Evolutionary conservation across 2,113 vertebrate genomes (phyloP).

Genomic region (Sphaerodactylus townsendi): DNA sequence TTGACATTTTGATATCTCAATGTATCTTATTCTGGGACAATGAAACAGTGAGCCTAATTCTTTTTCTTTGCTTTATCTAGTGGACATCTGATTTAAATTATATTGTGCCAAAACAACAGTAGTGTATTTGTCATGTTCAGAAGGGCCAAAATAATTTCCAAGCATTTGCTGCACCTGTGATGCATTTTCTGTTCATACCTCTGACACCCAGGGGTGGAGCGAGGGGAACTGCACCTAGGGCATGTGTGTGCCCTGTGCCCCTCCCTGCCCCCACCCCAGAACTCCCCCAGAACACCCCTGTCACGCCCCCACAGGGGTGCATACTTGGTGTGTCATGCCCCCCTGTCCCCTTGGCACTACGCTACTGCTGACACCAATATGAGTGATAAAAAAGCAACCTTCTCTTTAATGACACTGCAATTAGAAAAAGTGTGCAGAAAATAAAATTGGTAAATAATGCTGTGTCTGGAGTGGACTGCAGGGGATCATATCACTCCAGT

Average conservation of each 20-base stretch:
- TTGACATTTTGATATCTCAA: conserved; percentile 48
- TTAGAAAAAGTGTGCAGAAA: too few relatives aligned
- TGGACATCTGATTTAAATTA: conserved; percentile 57
- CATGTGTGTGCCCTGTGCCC: too few relatives aligned
- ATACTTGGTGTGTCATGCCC: too few relatives aligned
- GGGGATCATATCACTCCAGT: too few relatives aligned
- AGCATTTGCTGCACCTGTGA: conserved; percentile 69
- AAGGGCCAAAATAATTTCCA: conserved; percentile 69
- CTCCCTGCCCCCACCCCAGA: too few relatives aligned
- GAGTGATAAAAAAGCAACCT: conserved; percentile 26
- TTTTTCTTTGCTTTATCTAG: conserved; percentile 45
- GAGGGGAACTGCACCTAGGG: too few relatives aligned
- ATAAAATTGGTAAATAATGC: too few relatives aligned
- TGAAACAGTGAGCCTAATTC: conserved; percentile 52
- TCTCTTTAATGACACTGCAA: conserved; percentile 48
- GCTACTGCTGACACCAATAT: conserved; percentile 53
- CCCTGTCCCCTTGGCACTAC: too few relatives aligned
- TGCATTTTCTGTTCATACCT: conserved; percentile 63
- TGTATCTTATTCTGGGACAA: conserved; percentile 40
- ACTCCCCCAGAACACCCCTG: too few relatives aligned
- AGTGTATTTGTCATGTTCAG: conserved; percentile 69
- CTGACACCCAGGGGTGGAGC: too few relatives aligned
- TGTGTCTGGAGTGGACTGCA: too few relatives aligned
- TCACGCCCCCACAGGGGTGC: too few relatives aligned
- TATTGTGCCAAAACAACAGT: conserved; percentile 71